phyloP scores from a whole-genome alignment of 2,888 invertebrate species.

The Scaptomyza parva region DNA sequence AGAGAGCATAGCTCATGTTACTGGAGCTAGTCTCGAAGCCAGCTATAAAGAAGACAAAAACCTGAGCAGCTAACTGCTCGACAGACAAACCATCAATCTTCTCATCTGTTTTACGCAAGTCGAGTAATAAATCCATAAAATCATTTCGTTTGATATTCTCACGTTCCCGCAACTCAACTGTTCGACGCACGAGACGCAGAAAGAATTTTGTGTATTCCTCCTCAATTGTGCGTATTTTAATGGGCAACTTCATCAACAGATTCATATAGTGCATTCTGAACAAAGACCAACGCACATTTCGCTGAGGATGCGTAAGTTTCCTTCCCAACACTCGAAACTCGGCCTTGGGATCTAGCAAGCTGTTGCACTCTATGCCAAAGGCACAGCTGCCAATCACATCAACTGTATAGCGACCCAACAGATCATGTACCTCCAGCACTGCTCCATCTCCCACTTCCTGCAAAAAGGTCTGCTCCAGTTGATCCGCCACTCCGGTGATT shows the following conservation, averaged over 20 bases:
- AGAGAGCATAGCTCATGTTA: constrained; percentile 85
- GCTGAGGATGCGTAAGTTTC: neutral
- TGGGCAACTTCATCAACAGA: constrained; percentile 8
- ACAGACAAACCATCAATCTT: constrained; percentile 81
- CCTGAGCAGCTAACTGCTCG: constrained; percentile 86
- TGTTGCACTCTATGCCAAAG: constrained; percentile 85
- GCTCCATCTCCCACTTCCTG: constrained; percentile 5
- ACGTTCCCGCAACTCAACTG: constrained; percentile 61
- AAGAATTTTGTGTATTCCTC: constrained; percentile 49
- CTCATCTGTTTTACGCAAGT: constrained; percentile 60
- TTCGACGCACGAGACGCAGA: constrained; percentile 63
- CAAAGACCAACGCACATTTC: constrained; percentile 49
- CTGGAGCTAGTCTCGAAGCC: constrained; percentile 86
- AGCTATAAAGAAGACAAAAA: constrained; percentile 86
- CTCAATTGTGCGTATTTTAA: neutral
- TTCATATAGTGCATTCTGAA: constrained; percentile 55
- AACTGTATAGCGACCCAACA: constrained; percentile 84
- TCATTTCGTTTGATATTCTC: constrained; percentile 73
- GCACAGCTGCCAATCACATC: constrained; percentile 85
- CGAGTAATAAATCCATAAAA: constrained; percentile 74
- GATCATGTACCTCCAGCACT: constrained; percentile 83
- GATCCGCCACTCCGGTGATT: constrained; percentile 74
- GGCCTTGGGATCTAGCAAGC: constrained; percentile 82
- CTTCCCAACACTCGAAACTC: constrained; percentile 79
- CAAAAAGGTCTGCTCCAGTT: constrained; percentile 52